Percentiles rank a stretch among this genome's conserved stretches.
Conservation (phyloP, 2,113 vertebrate genomes). For the Pipa parva region DNA sequence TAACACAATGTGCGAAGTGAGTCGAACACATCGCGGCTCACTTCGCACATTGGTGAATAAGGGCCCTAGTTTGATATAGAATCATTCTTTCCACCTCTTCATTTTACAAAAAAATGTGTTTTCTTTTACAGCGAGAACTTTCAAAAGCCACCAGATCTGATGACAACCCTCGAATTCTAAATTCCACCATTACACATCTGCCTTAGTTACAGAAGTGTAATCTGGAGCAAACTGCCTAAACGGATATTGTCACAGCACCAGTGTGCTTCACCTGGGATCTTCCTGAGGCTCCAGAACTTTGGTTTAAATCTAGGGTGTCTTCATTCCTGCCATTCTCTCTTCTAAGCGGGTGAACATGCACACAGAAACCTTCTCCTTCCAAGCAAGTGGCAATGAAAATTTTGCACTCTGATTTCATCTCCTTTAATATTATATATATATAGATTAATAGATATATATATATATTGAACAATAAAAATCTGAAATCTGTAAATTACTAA, state of each 20-base stretch:
- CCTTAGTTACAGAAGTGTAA: conserved; percentile 9
- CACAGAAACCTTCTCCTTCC: background rate
- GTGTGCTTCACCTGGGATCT: background rate
- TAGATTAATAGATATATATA: too few relatives aligned
- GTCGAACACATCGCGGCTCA: too few relatives aligned
- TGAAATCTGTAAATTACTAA: background rate
- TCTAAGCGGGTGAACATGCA: background rate
- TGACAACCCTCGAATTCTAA: conserved; percentile 52
- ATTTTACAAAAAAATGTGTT: background rate
- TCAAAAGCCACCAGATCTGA: conserved; percentile 69
- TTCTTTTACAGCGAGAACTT: conserved; percentile 62
- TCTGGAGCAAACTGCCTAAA: background rate
- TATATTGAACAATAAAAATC: too few relatives aligned
- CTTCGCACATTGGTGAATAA: too few relatives aligned
- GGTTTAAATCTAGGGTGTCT: background rate
- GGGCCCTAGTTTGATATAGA: background rate
- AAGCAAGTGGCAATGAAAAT: background rate
- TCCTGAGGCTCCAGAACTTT: background rate
- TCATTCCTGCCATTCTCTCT: background rate
- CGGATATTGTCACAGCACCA: background rate
- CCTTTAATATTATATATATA: conserved; percentile 18
- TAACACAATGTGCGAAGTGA: too few relatives aligned
- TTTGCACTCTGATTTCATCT: conserved; percentile 37
- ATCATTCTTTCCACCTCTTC: background rate
- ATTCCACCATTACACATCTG: conserved; percentile 59